Evolutionary conservation across 2,113 vertebrate genomes (phyloP).

Genomic region (Clupea harengus): DNA sequence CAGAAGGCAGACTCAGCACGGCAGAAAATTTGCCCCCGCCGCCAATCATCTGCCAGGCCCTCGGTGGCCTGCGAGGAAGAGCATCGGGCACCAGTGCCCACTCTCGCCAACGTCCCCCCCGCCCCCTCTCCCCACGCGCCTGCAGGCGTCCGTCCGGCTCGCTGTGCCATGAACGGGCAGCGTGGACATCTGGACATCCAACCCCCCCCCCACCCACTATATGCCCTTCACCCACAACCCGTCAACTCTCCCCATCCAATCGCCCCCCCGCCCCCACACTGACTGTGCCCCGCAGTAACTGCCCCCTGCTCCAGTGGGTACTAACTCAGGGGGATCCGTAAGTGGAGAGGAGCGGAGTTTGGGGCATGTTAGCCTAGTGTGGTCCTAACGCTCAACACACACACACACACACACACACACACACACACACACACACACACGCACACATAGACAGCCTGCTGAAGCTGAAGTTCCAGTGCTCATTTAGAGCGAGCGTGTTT

Average conservation of each 20-base stretch:
- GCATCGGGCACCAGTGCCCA: conserved; percentile 55
- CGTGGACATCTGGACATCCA: conserved; percentile 24
- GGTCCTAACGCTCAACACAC: background rate
- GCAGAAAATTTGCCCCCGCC: conserved; percentile 71
- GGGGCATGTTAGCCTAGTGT: conserved; percentile 4
- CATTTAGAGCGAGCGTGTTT: conserved; percentile 19
- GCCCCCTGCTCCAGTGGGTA: conserved; percentile 55
- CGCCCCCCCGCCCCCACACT: background rate
- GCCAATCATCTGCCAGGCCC: conserved; percentile 69
- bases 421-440: background rate
- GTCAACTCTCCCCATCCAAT: background rate
- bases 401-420: background rate
- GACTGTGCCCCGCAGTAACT: conserved; percentile 31
- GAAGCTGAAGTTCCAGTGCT: background rate
- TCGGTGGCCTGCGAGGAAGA: conserved; percentile 52
- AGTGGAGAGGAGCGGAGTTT: conserved; percentile 28
- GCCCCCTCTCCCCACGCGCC: background rate
- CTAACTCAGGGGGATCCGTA: conserved; percentile 56
- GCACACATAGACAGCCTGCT: background rate
- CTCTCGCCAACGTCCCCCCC: conserved; percentile 41
- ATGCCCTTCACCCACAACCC: background rate
- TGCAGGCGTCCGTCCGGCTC: conserved; percentile 7
- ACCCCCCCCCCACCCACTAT: background rate
- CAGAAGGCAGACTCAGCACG: conserved; percentile 68
- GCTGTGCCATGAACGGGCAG: conserved; percentile 18